phyloP scores from a whole-genome alignment of 2,113 vertebrate species.

The Otocyon megalotis region DNA sequence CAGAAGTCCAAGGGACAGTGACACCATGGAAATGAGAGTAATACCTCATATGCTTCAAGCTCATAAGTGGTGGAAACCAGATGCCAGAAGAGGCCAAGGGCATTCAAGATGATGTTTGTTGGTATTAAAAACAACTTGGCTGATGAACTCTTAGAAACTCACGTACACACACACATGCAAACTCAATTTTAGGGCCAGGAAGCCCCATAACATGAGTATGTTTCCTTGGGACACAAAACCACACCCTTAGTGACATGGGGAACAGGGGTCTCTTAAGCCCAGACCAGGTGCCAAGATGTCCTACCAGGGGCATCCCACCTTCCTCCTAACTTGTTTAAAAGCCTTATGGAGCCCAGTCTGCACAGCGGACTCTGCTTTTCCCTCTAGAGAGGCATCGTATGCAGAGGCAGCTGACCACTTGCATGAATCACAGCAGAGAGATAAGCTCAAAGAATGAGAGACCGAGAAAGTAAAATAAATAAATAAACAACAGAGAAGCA shows the following conservation, averaged over 20 bases:
- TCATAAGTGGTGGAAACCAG: not conserved
- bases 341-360: fast-evolving
- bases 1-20: not conserved
- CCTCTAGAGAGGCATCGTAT: not conserved
- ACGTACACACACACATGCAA: not conserved
- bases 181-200: not conserved
- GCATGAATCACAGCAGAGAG: not conserved
- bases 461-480: not conserved
- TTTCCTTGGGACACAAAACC: not conserved
- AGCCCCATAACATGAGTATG: not conserved
- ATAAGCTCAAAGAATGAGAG: not conserved
- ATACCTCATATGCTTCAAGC: not conserved
- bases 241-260: not conserved
- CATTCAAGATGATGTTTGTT: not conserved
- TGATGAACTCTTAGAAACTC: not conserved
- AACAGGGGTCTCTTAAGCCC: not conserved
- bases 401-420: not conserved
- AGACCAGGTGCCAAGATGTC: not conserved
- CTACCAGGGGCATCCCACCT: not conserved
- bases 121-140: not conserved
- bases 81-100: not conserved
- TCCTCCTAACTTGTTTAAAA: not conserved
- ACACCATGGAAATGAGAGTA: not conserved
- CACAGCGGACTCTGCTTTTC: not conserved
- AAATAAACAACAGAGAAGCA: not conserved